Conservation (phyloP, 2,797 vertebrate species). For the Brachymystax lenok region DNA sequence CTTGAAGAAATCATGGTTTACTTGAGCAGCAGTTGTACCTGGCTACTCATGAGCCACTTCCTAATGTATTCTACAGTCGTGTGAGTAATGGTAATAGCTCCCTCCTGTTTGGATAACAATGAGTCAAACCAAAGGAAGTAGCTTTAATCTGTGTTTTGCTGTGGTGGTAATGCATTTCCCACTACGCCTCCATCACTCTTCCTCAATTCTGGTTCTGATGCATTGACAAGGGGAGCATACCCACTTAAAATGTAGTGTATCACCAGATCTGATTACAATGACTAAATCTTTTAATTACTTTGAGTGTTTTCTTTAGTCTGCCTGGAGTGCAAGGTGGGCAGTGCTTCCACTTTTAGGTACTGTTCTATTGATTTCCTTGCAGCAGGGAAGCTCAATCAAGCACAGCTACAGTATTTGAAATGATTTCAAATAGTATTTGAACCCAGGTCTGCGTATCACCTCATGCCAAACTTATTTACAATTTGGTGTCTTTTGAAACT, state of each 20-base stretch:
- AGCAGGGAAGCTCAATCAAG: not conserved
- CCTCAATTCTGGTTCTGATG: not conserved
- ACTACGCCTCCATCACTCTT: not conserved
- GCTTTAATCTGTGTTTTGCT: constrained; percentile 24
- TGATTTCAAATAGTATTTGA: not conserved
- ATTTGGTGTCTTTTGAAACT: not conserved
- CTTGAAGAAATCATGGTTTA: constrained; percentile 25
- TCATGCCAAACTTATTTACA: not conserved
- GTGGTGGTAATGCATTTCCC: constrained; percentile 22
- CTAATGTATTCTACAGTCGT: constrained; percentile 42
- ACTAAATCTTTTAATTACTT: no score
- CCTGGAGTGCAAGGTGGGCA: not conserved
- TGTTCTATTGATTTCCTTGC: not conserved
- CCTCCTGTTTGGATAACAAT: constrained; percentile 33
- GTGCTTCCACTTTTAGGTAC: not conserved
- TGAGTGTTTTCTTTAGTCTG: not conserved
- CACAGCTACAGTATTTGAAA: not conserved
- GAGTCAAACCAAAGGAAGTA: constrained; percentile 58
- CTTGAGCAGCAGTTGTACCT: constrained; percentile 41
- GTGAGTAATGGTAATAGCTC: constrained; percentile 39
- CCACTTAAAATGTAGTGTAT: not conserved
- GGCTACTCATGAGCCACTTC: constrained; percentile 55
- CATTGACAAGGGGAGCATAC: not conserved
- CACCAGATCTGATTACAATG: not conserved
- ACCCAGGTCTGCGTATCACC: not conserved